phyloP scores from a whole-genome alignment of 2,113 vertebrate genomes.

The Cynoglossus semilaevis region DNA sequence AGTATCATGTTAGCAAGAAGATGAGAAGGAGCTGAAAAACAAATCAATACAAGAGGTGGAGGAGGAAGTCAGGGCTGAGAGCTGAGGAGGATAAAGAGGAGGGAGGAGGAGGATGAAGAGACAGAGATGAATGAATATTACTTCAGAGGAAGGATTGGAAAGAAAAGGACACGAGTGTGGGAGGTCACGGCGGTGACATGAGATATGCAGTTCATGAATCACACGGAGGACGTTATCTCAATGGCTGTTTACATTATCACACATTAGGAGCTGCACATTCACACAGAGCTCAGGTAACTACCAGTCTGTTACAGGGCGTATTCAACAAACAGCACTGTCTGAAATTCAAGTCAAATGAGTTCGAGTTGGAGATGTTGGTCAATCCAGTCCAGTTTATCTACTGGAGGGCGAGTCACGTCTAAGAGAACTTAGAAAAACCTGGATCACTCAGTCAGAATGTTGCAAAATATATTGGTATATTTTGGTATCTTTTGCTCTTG shows the following conservation, averaged over 20 bases:
- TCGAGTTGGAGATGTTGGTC: too few species aligned
- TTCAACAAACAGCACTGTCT: not conserved
- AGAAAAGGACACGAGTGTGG: not conserved
- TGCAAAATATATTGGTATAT: too few species aligned
- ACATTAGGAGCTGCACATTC: not conserved
- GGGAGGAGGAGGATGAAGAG: constrained; percentile 12
- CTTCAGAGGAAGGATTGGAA: not conserved
- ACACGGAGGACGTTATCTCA: not conserved
- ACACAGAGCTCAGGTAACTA: too few species aligned
- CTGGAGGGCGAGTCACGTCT: too few species aligned
- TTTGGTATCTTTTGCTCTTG: too few species aligned
- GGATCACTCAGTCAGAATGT: too few species aligned
- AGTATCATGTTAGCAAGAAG: not conserved
- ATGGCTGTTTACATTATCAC: not conserved
- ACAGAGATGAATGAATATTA: constrained; percentile 7
- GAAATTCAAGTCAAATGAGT: too few species aligned
- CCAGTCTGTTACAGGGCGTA: too few species aligned
- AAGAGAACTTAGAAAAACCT: too few species aligned
- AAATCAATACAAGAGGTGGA: constrained; percentile 1
- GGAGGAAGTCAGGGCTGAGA: not conserved
- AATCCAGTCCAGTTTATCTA: too few species aligned
- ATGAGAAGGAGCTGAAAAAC: not conserved
- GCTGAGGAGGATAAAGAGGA: constrained; percentile 1
- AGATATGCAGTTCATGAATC: not conserved
- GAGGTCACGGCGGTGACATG: constrained; percentile 4